These are phyloP conservation scores for Tenebrosternarchus preto DNA, from an alignment of 2,113 vertebrate genomes.

Conservation along the genomic window DNA sequence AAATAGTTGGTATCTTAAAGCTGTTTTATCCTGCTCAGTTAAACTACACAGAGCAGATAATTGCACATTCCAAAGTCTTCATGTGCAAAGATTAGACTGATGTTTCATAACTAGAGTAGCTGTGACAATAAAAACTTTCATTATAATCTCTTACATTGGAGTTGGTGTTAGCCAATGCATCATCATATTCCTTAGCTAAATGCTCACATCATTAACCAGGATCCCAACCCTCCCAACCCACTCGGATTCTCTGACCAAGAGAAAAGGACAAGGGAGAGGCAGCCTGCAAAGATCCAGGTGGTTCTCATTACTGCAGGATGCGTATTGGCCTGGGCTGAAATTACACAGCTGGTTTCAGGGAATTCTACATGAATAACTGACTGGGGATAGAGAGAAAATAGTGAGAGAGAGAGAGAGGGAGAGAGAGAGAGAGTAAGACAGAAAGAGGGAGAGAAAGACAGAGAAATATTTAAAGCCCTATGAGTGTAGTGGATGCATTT, in stretches of 20 bases:
- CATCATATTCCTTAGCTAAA: not conserved
- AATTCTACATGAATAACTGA: slow-evolving; percentile 48
- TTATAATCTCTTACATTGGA: not conserved
- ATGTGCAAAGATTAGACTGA: not conserved
- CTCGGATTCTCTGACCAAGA: slow-evolving; percentile 7
- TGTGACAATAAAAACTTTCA: not conserved
- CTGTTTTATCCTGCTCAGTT: too few relatives aligned
- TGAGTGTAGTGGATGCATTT: slow-evolving; percentile 46
- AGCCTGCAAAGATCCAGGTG: slow-evolving; percentile 51
- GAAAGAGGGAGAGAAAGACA: slow-evolving; percentile 23
- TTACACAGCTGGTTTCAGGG: slow-evolving; percentile 63
- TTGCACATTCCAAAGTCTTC: too few relatives aligned
- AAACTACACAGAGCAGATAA: too few relatives aligned
- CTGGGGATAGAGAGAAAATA: slow-evolving; percentile 9
- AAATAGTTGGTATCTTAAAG: too few relatives aligned
- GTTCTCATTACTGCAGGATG: slow-evolving; percentile 52
- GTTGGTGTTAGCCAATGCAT: not conserved
- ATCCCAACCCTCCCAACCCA: not conserved
- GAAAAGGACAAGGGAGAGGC: slow-evolving; percentile 28
- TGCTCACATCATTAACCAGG: not conserved
- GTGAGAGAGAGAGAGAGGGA: not conserved
- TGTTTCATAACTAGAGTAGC: not conserved
- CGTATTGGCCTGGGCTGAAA: slow-evolving; percentile 50
- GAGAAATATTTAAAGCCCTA: slow-evolving; percentile 33
- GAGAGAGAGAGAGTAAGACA: slow-evolving; percentile 22